Evolutionary conservation across 2,888 invertebrate genomes (phyloP).

Genomic region (Trissolcus japonicus): DNA sequence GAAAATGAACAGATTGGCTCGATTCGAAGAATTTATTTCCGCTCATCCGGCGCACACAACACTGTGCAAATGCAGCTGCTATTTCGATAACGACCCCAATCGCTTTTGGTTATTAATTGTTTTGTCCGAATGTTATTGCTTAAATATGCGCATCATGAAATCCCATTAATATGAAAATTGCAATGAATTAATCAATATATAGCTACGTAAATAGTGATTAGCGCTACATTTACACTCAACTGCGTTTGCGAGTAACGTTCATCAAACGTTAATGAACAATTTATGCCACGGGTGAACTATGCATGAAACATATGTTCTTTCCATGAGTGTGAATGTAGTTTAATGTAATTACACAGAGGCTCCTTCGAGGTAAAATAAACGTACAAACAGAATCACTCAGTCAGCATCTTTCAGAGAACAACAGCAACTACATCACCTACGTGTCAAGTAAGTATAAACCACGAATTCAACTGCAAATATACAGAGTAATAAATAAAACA

Average conservation of each 20-base stretch:
- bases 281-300: conserved; percentile 3
- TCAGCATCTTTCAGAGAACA: conserved; percentile 74
- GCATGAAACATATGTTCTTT: conserved; percentile 11
- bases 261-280: conserved; percentile 43
- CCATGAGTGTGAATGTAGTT: conserved; percentile 45
- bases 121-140: conserved; percentile 36
- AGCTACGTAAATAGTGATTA: conserved; percentile 38
- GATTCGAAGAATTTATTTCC: conserved; percentile 36
- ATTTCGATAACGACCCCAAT: conserved; percentile 54
- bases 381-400: conserved; percentile 68
- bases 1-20: conserved; percentile 15
- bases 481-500: conserved; percentile 8
- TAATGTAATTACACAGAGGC: conserved; percentile 54
- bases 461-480: conserved; percentile 17
- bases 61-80: conserved; percentile 20
- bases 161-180: conserved; percentile 49
- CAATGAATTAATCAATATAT: conserved; percentile 41
- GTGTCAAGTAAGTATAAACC: conserved; percentile 74
- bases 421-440: conserved; percentile 76
- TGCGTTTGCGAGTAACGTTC: conserved; percentile 10
- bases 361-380: conserved; percentile 59
- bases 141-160: conserved; percentile 39
- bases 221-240: conserved; percentile 42
- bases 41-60: background rate
- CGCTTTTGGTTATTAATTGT: conserved; percentile 40